Evolutionary conservation across 2,797 vertebrate genomes (phyloP).

Genomic region (Clarias fuscus): DNA sequence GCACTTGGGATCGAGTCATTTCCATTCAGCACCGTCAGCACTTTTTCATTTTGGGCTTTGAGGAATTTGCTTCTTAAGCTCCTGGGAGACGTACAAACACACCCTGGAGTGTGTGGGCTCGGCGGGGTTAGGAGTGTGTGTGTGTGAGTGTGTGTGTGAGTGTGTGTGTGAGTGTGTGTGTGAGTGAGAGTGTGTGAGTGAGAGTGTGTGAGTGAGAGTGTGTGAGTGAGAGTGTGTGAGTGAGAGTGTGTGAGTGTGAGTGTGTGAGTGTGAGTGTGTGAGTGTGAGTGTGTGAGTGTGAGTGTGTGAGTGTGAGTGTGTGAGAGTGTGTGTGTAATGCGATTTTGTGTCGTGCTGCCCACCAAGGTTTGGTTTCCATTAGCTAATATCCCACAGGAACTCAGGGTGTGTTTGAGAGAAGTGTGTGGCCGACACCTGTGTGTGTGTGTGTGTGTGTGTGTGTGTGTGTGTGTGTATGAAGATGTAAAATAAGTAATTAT

Average conservation of each 20-base stretch:
- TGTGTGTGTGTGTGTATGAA: background rate
- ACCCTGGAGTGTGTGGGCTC: constrained; percentile 10
- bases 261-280: background rate
- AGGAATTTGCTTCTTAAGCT: constrained; percentile 37
- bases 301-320: background rate
- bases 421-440: background rate
- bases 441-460: background rate
- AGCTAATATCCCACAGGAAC: constrained; percentile 24
- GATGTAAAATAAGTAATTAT: no score
- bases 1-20: background rate
- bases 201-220: background rate
- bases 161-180: background rate
- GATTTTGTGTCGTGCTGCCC: constrained; percentile 11
- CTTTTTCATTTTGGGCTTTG: constrained; percentile 12
- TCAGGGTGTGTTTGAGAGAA: background rate
- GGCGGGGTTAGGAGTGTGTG: background rate
- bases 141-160: constrained; percentile 11
- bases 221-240: background rate
- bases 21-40: background rate
- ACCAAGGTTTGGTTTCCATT: constrained; percentile 38
- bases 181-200: background rate
- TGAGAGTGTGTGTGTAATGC: background rate
- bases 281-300: constrained; percentile 6
- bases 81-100: constrained; percentile 25
- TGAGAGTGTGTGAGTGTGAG: background rate